Evolutionary conservation across 2,888 invertebrate species (phyloP).

Genomic region (Cosmopolites sordidus): DNA sequence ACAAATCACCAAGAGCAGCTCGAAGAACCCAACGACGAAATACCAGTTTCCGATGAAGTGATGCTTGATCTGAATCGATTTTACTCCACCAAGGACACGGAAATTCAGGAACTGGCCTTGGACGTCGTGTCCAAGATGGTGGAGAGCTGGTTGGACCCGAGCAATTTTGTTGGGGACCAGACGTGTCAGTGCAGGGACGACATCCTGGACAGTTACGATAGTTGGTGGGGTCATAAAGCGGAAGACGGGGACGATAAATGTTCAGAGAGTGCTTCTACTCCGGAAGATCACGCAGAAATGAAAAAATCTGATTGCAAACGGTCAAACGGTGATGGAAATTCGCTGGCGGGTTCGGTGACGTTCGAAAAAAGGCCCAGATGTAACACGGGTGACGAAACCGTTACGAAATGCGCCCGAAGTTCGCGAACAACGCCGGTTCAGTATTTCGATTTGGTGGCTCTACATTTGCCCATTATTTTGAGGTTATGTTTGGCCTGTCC

Average conservation of each 20-base stretch:
- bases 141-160: constrained; percentile 24
- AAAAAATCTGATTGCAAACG: constrained; percentile 10
- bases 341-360: not conserved
- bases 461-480: constrained; percentile 57
- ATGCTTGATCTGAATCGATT: constrained; percentile 22
- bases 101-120: constrained; percentile 22
- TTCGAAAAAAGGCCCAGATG: constrained; percentile 22
- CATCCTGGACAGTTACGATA: not conserved
- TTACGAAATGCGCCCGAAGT: constrained; percentile 8
- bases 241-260: not conserved
- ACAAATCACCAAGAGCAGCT: not conserved
- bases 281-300: not conserved
- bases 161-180: constrained; percentile 15
- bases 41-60: constrained; percentile 13
- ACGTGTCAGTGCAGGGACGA: constrained; percentile 15
- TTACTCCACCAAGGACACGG: constrained; percentile 13
- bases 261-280: not conserved
- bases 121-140: constrained; percentile 24
- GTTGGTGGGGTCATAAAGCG: not conserved
- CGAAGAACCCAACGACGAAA: not conserved
- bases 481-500: constrained; percentile 58
- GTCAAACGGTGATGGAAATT: constrained; percentile 12
- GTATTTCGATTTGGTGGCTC: constrained; percentile 52
- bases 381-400: constrained; percentile 24
- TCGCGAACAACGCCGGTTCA: constrained; percentile 43